These are phyloP conservation scores for Conistra vaccinii DNA, from an alignment of 2,888 invertebrate species.

Conservation along the genomic window DNA sequence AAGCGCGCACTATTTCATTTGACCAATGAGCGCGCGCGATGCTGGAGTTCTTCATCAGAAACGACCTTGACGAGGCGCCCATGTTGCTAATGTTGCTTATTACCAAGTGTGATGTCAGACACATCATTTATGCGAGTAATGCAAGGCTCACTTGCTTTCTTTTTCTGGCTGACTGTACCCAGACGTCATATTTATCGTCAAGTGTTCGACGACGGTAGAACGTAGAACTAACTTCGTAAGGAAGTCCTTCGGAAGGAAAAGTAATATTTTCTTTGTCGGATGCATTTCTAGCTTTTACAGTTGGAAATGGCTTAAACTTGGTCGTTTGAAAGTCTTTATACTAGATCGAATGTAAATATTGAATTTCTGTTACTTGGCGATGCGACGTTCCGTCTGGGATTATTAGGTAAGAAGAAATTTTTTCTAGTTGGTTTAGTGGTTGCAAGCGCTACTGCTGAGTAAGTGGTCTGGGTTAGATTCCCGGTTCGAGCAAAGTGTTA, in stretches of 20 bases:
- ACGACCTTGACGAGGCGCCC: no score
- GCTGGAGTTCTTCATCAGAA: no score
- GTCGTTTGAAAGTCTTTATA: constrained; percentile 21
- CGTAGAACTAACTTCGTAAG: constrained; percentile 43
- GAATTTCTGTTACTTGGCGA: constrained; percentile 12
- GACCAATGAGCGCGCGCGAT: no score
- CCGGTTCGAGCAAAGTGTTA: no score
- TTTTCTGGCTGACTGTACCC: constrained; percentile 1
- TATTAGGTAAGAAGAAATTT: constrained; percentile 4
- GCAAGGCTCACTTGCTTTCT: no score
- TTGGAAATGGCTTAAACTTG: constrained; percentile 42
- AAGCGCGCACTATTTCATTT: no score
- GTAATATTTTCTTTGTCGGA: constrained; percentile 54
- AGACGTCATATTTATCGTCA: constrained; percentile 43
- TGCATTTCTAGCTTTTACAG: constrained; percentile 53
- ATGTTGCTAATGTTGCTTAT: no score
- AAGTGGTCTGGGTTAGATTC: no score
- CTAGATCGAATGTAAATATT: constrained; percentile 50
- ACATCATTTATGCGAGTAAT: no score
- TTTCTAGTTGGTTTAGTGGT: neutral
- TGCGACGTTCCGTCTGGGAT: neutral
- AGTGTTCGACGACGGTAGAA: constrained; percentile 27
- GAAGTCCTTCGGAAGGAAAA: constrained; percentile 50
- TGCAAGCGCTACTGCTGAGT: no score
- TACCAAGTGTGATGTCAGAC: no score